A percentile compares a stretch with the other conserved stretches of the same genome.
Conservation (phyloP, 1,140 invertebrate species). For the Kradibia gibbosae region DNA sequence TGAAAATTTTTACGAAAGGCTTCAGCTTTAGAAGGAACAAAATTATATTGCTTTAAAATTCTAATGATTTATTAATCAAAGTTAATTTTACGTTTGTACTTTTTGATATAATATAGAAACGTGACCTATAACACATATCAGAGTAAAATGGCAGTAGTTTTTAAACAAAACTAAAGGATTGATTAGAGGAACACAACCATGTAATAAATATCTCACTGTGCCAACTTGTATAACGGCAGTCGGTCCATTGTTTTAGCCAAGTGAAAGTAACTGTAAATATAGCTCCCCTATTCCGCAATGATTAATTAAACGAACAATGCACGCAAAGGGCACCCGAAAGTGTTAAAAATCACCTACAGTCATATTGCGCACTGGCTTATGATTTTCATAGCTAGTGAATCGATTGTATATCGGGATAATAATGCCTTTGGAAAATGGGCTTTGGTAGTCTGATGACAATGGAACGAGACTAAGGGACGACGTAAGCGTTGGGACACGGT, state of each 20-base stretch:
- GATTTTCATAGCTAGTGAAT: neutral
- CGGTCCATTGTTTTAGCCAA: neutral
- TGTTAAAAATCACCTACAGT: neutral
- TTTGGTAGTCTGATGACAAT: neutral
- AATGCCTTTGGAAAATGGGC: neutral
- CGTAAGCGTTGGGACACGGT: neutral
- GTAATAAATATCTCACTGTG: too few species aligned
- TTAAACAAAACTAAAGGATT: too few species aligned
- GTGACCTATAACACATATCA: too few species aligned
- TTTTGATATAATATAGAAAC: too few species aligned
- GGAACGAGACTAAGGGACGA: neutral
- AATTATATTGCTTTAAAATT: too few species aligned
- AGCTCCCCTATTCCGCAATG: neutral
- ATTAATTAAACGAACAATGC: conserved; percentile 13
- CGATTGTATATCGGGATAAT: neutral
- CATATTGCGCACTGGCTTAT: neutral
- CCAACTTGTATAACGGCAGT: too few species aligned
- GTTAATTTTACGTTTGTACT: too few species aligned
- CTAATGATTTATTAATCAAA: too few species aligned
- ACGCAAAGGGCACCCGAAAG: neutral
- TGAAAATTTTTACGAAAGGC: too few species aligned
- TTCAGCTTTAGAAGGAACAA: too few species aligned
- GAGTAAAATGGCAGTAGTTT: too few species aligned
- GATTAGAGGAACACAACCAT: too few species aligned
- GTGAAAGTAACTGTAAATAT: neutral